Conservation (phyloP, 2,888 invertebrate species). For the Ischnus inquisitorius region DNA sequence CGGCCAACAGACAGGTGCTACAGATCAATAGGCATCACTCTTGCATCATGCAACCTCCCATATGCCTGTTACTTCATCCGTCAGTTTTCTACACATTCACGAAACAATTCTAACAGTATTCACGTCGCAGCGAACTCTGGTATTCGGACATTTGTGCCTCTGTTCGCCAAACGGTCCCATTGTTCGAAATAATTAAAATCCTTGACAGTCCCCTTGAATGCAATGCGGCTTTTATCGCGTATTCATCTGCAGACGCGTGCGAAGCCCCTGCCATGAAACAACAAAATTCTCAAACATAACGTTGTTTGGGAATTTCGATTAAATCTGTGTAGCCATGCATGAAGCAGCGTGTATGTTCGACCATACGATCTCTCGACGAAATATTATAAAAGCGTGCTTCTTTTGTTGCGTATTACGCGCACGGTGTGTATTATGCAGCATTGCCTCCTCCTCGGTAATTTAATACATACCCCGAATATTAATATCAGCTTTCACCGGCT, state of each 20-base stretch:
- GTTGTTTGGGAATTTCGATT: constrained; percentile 2
- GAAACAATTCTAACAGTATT: not conserved
- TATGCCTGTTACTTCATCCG: constrained; percentile 39
- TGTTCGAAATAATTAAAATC: constrained; percentile 45
- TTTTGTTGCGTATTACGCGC: not conserved
- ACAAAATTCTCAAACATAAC: constrained; percentile 4
- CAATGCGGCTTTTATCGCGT: not conserved
- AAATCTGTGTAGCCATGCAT: not conserved
- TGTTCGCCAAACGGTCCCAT: not conserved
- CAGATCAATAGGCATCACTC: constrained; percentile 76
- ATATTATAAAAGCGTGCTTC: not conserved
- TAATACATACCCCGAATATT: constrained; percentile 34
- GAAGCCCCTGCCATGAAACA: not conserved
- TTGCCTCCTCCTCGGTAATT: constrained; percentile 37
- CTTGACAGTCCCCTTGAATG: not conserved
- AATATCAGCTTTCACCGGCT: constrained; percentile 31
- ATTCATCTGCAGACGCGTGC: not conserved
- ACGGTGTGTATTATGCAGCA: not conserved
- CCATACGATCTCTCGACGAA: not conserved
- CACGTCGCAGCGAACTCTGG: not conserved
- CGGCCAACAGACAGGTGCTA: constrained; percentile 71
- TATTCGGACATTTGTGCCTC: constrained; percentile 28
- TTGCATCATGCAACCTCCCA: constrained; percentile 39
- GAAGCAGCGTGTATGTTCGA: not conserved
- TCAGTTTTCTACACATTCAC: not conserved